phyloP scores from a whole-genome alignment of 2,797 vertebrate species.

The Gila robusta region DNA sequence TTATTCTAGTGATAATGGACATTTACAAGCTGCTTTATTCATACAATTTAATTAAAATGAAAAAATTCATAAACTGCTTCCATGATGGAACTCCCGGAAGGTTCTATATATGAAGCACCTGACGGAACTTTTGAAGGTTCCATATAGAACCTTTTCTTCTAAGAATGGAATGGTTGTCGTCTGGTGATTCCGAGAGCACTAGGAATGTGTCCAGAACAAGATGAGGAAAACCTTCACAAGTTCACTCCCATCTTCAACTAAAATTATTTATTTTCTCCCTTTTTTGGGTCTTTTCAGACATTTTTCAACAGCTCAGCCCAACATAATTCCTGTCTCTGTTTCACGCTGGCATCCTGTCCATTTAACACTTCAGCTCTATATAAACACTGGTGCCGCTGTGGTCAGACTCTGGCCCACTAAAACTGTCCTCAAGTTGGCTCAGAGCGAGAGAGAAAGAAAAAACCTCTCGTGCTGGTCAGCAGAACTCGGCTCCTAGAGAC shows the following conservation, averaged over 20 bases:
- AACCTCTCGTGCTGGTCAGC: conserved; percentile 40
- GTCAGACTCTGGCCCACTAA: conserved; percentile 51
- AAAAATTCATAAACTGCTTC: too few relatives aligned
- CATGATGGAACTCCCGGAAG: too few relatives aligned
- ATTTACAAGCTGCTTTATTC: too few relatives aligned
- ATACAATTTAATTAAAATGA: too few relatives aligned
- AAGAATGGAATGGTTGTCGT: not conserved
- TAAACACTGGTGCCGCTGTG: conserved; percentile 49
- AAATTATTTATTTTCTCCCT: not conserved
- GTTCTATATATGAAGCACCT: too few relatives aligned
- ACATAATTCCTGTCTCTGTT: not conserved
- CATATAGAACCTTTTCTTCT: not conserved
- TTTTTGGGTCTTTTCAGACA: not conserved
- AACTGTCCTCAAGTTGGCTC: conserved; percentile 49
- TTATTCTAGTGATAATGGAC: too few relatives aligned
- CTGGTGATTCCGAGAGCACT: not conserved
- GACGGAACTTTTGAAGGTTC: not conserved
- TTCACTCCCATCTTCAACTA: not conserved
- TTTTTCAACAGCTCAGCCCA: conserved; percentile 21
- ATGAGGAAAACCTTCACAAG: not conserved
- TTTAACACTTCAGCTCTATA: conserved; percentile 48
- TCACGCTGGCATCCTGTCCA: conserved; percentile 33
- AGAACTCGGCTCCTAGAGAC: conserved; percentile 52
- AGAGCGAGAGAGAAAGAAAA: not conserved
- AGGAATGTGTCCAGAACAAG: not conserved